Evolutionary conservation across 1,140 invertebrate genomes (phyloP).

Genomic region (Drosophila arizonae): DNA sequence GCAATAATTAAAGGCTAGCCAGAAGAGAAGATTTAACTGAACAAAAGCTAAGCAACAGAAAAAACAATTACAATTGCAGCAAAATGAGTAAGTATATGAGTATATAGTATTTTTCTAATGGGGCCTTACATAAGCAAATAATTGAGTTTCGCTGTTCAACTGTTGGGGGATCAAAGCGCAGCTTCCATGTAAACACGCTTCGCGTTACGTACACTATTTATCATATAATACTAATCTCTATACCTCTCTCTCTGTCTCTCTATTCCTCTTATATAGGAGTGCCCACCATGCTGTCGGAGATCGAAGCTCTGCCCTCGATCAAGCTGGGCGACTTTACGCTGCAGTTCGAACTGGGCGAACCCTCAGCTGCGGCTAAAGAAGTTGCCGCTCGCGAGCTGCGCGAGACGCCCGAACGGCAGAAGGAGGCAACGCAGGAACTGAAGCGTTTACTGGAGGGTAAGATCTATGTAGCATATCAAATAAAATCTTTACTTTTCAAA

Average conservation of each 20-base stretch:
- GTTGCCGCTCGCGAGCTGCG: constrained; percentile 89
- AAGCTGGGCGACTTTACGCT: constrained; percentile 87
- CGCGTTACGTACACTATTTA: constrained; percentile 35
- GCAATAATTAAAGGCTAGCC: constrained; percentile 19
- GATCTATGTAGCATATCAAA: not conserved
- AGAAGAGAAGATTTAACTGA: constrained; percentile 32
- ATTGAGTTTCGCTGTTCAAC: constrained; percentile 42
- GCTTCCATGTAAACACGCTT: constrained; percentile 34
- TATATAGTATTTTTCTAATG: not conserved
- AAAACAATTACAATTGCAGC: constrained; percentile 33
- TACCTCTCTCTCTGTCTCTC: constrained; percentile 28
- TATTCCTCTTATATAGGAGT: constrained; percentile 83
- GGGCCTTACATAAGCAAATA: constrained; percentile 35
- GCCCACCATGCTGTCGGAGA: constrained; percentile 87
- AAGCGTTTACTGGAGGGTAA: constrained; percentile 88
- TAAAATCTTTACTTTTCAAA: no score
- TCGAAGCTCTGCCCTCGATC: constrained; percentile 86
- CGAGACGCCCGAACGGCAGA: constrained; percentile 87
- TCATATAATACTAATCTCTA: constrained; percentile 26
- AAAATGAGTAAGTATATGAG: constrained; percentile 74
- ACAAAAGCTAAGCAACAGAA: constrained; percentile 10
- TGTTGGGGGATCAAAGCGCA: constrained; percentile 10
- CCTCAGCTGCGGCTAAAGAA: constrained; percentile 86
- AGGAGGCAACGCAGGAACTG: constrained; percentile 86
- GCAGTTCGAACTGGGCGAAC: constrained; percentile 87